A percentile compares a stretch with the other conserved stretches of the same genome.
These are phyloP conservation scores for Periophthalmus modestus DNA, from an alignment of 2,113 vertebrate genomes.

Conservation along the genomic window DNA sequence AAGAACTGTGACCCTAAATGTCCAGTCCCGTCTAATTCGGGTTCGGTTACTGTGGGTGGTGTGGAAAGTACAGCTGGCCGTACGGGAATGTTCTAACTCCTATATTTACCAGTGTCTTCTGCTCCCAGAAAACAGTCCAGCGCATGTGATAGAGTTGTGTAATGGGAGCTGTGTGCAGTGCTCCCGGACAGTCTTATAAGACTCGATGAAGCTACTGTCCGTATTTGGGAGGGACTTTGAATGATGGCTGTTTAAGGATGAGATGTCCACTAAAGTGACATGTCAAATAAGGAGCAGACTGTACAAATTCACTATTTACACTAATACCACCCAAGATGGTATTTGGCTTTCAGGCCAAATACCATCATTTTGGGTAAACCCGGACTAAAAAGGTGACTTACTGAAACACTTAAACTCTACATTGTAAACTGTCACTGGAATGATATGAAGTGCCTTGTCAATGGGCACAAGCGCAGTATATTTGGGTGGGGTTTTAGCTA, in stretches of 20 bases:
- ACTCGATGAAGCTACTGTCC: not conserved
- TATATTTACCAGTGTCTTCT: conserved; percentile 51
- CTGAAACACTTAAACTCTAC: no score
- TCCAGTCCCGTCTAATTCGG: conserved; percentile 12
- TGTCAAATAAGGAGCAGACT: not conserved
- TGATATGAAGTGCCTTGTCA: not conserved
- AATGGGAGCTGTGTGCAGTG: not conserved
- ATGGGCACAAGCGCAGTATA: not conserved
- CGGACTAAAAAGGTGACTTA: no score
- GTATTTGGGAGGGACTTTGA: conserved; percentile 4
- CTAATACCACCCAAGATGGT: not conserved
- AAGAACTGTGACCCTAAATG: conserved; percentile 33
- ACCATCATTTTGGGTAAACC: not conserved
- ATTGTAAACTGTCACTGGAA: no score
- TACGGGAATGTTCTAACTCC: conserved; percentile 39
- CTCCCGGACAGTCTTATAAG: not conserved
- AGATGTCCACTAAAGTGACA: not conserved
- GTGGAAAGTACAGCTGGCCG: conserved; percentile 59
- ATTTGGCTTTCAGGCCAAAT: no score
- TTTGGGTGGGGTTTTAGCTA: no score
- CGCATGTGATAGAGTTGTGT: conserved; percentile 33
- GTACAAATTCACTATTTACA: not conserved
- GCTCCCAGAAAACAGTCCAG: conserved; percentile 20
- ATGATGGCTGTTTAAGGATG: not conserved
- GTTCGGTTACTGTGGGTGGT: conserved; percentile 47